Conservation (phyloP, 2,888 invertebrate genomes). For the Parasteatoda lunata region DNA sequence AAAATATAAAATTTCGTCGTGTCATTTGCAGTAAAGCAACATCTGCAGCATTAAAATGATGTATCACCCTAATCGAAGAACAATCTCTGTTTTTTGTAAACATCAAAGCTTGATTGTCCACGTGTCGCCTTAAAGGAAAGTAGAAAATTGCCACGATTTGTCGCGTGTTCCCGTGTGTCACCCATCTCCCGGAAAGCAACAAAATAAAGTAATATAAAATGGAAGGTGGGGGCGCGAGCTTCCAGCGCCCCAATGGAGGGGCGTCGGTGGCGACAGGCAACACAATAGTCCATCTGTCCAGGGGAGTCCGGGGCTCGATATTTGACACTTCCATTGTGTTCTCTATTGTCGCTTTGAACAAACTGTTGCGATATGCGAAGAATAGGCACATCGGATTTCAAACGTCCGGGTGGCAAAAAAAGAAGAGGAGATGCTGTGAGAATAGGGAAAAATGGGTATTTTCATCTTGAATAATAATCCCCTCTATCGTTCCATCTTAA, state of each 20-base stretch:
- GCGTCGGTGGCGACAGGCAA: constrained; percentile 49
- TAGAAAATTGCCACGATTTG: constrained; percentile 28
- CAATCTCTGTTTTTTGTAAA: not conserved
- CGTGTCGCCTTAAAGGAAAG: constrained; percentile 18
- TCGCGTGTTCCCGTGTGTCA: constrained; percentile 8
- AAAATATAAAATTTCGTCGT: too few relatives aligned
- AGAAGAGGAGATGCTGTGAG: not conserved
- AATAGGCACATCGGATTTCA: constrained; percentile 34
- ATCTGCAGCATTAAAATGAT: too few relatives aligned
- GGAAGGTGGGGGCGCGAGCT: constrained; percentile 3
- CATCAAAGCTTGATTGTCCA: not conserved
- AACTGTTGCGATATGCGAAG: constrained; percentile 54
- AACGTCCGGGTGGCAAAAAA: not conserved
- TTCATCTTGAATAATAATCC: not conserved
- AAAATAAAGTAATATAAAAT: not conserved
- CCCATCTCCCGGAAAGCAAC: not conserved
- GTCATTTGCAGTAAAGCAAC: too few relatives aligned
- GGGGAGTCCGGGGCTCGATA: constrained; percentile 30
- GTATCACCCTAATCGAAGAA: too few relatives aligned
- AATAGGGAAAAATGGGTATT: not conserved
- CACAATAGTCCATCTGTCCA: constrained; percentile 65
- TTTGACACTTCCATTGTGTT: constrained; percentile 53
- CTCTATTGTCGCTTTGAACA: constrained; percentile 47
- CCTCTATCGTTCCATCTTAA: not conserved
- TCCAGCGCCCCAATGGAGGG: not conserved